A percentile compares a stretch with the other conserved stretches of the same genome.
Conservation (phyloP, 2,113 vertebrate genomes). For the Petrocephalus zakoni region DNA sequence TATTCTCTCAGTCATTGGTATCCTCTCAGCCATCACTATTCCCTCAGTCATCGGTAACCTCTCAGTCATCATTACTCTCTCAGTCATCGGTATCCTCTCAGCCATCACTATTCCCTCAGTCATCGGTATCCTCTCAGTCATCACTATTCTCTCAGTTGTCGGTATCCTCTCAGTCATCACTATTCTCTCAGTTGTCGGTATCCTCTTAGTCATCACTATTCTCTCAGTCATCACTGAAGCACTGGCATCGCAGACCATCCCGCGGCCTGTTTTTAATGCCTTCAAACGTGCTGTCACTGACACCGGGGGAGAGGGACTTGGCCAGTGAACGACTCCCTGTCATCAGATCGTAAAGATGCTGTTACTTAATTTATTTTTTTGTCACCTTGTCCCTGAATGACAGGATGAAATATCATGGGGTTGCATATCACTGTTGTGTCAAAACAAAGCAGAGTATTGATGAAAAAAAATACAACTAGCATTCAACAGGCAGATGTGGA, state of each 20-base stretch:
- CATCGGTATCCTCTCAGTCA: too few species aligned
- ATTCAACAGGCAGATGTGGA: constrained; percentile 24
- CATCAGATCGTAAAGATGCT: constrained; percentile 6
- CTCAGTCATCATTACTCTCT: too few species aligned
- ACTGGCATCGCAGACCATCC: background rate
- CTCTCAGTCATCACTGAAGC: background rate
- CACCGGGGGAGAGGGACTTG: constrained; percentile 26
- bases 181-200: too few species aligned
- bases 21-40: too few species aligned
- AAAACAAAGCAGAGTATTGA: constrained; percentile 38
- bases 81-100: too few species aligned
- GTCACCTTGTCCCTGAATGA: constrained; percentile 43
- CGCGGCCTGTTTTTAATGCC: background rate
- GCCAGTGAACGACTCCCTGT: background rate
- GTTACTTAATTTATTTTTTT: constrained; percentile 15
- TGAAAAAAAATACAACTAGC: constrained; percentile 34
- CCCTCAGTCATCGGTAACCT: too few species aligned
- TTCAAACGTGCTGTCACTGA: constrained; percentile 4
- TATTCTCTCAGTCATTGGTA: too few species aligned
- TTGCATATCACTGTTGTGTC: constrained; percentile 35
- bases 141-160: too few species aligned
- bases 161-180: too few species aligned
- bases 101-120: too few species aligned
- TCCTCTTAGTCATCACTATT: background rate
- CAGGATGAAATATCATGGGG: constrained; percentile 33